Evolutionary conservation across 2,888 invertebrate species (phyloP).

Genomic region (Tetheella fluctuosa): DNA sequence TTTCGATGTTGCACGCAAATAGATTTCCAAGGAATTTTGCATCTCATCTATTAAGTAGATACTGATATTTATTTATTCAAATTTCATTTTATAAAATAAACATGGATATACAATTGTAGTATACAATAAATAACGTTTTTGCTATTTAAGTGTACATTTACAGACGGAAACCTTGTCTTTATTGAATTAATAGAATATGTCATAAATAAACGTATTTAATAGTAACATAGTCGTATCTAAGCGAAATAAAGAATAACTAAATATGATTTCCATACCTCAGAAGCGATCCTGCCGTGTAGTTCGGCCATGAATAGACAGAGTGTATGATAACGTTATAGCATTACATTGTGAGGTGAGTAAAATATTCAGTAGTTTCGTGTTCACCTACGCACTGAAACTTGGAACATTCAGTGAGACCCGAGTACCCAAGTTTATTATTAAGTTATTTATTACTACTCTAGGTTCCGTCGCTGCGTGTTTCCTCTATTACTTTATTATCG

Average conservation of each 20-base stretch:
- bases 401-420: conserved; percentile 19
- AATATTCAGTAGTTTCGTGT: conserved; percentile 27
- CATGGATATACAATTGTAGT: not conserved
- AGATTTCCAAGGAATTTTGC: not conserved
- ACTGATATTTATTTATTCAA: not conserved
- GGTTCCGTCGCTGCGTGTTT: not conserved
- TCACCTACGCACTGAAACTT: conserved; percentile 20
- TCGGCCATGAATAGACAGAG: not conserved
- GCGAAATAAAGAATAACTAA: not conserved
- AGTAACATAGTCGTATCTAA: not conserved
- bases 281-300: too few species aligned
- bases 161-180: not conserved
- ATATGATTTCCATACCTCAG: not conserved
- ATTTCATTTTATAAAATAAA: not conserved
- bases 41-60: not conserved
- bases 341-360: conserved; percentile 20
- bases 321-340: not conserved
- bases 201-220: not conserved
- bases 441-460: conserved; percentile 1
- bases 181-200: not conserved
- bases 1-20: not conserved
- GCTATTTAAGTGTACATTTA: not conserved
- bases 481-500: conserved; percentile 6
- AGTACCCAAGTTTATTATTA: conserved; percentile 22
- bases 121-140: not conserved